Evolutionary conservation across 2,113 vertebrate species (phyloP).

Genomic region (Pleuronectes platessa): DNA sequence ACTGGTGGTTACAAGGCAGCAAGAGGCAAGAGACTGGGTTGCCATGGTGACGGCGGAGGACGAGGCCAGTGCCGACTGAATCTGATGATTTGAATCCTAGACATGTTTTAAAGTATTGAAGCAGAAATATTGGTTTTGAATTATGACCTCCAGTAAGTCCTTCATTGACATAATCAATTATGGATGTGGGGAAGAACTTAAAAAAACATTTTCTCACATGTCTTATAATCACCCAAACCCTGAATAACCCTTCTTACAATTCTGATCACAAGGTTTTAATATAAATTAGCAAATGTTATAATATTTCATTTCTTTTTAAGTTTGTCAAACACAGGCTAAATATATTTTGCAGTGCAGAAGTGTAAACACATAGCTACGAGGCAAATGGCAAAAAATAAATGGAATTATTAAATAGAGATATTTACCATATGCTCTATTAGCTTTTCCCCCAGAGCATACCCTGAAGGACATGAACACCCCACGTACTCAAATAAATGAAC

Average conservation of each 20-base stretch:
- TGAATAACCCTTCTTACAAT: background rate
- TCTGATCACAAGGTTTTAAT: too few species aligned
- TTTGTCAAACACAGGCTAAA: background rate
- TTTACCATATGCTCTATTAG: constrained; percentile 47
- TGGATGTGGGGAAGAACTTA: background rate
- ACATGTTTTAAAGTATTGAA: background rate
- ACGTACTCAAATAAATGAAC: constrained; percentile 30
- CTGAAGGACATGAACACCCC: constrained; percentile 35
- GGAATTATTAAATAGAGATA: constrained; percentile 19
- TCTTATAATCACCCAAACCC: background rate
- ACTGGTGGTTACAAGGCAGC: constrained; percentile 47
- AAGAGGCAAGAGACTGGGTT: constrained; percentile 26
- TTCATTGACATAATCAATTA: background rate
- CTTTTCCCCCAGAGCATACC: constrained; percentile 27
- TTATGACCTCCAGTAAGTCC: too few species aligned
- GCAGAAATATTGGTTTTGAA: background rate
- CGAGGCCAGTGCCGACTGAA: background rate
- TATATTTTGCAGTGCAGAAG: background rate
- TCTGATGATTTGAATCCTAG: constrained; percentile 6
- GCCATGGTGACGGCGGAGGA: constrained; percentile 38
- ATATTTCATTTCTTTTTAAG: too few species aligned
- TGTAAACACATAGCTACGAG: background rate
- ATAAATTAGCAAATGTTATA: too few species aligned
- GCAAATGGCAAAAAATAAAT: constrained; percentile 11
- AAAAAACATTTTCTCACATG: too few species aligned